Evolutionary conservation across 2,888 invertebrate genomes (phyloP).

Genomic region (Halocaridina rubra): DNA sequence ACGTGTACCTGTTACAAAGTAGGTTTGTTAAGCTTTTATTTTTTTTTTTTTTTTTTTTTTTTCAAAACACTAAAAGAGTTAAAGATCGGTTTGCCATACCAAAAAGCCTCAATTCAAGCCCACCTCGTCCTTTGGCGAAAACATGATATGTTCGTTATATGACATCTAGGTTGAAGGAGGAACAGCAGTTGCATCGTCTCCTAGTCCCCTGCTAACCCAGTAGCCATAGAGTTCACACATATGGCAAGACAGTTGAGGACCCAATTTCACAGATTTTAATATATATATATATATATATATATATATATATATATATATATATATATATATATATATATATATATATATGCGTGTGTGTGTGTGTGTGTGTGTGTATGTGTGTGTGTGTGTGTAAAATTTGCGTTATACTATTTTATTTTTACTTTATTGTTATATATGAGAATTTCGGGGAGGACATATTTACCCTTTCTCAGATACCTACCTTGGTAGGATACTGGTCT

Average conservation of each 20-base stretch:
- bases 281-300: background rate
- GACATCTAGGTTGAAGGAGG: background rate
- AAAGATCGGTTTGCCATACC: too few relatives aligned
- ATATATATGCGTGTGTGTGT: conserved; percentile 2
- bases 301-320: background rate
- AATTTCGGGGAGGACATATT: too few relatives aligned
- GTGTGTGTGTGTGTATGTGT: conserved; percentile 6
- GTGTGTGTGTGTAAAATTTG: background rate
- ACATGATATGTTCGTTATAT: background rate
- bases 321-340: background rate
- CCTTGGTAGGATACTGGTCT: background rate
- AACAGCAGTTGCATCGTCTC: too few relatives aligned
- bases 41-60: too few relatives aligned
- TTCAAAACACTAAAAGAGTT: too few relatives aligned
- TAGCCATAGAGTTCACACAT: too few relatives aligned
- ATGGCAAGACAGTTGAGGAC: too few relatives aligned
- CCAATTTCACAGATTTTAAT: too few relatives aligned
- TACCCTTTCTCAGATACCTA: background rate
- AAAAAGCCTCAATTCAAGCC: too few relatives aligned
- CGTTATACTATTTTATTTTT: background rate
- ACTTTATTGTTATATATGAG: background rate
- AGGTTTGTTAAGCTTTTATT: too few relatives aligned
- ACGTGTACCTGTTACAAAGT: too few relatives aligned
- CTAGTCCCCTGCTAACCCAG: too few relatives aligned
- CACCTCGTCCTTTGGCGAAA: background rate